These are phyloP conservation scores for Rhyzopertha dominica DNA, from an alignment of 1,140 invertebrate species.

Conservation along the genomic window DNA sequence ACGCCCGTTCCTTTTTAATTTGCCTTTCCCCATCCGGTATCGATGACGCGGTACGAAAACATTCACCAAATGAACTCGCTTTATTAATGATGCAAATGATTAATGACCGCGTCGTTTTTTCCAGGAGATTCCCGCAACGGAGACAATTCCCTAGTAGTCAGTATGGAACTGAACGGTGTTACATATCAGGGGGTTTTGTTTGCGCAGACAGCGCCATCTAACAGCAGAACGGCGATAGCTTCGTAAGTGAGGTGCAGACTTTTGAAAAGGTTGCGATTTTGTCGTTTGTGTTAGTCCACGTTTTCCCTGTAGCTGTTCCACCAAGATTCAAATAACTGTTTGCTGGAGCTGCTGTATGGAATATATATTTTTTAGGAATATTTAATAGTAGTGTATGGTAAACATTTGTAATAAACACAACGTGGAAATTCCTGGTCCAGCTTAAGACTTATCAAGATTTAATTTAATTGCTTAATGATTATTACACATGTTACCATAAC, in stretches of 20 bases:
- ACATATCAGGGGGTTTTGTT: conserved; percentile 85
- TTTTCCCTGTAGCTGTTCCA: background rate
- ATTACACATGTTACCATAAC: too few species aligned
- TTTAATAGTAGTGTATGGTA: background rate
- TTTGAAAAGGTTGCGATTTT: background rate
- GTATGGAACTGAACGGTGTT: conserved; percentile 93
- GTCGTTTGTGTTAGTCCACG: background rate
- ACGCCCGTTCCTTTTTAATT: too few species aligned
- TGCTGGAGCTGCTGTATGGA: too few species aligned
- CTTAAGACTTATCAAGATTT: too few species aligned
- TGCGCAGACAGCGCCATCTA: conserved; percentile 54
- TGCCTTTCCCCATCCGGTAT: too few species aligned
- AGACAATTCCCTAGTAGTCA: conserved; percentile 87
- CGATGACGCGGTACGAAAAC: too few species aligned
- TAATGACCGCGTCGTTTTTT: conserved; percentile 31
- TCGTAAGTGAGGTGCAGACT: conserved; percentile 31
- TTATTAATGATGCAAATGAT: conserved; percentile 23
- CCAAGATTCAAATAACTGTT: background rate
- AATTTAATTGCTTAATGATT: too few species aligned
- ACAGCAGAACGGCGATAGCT: conserved; percentile 48
- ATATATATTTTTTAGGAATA: too few species aligned
- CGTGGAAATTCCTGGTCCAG: background rate
- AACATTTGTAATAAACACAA: background rate
- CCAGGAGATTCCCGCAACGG: conserved; percentile 64
- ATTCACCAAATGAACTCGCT: conserved; percentile 31